Conservation (phyloP, 2,888 invertebrate species). For the Acanthococcus lagerstroemiae region DNA sequence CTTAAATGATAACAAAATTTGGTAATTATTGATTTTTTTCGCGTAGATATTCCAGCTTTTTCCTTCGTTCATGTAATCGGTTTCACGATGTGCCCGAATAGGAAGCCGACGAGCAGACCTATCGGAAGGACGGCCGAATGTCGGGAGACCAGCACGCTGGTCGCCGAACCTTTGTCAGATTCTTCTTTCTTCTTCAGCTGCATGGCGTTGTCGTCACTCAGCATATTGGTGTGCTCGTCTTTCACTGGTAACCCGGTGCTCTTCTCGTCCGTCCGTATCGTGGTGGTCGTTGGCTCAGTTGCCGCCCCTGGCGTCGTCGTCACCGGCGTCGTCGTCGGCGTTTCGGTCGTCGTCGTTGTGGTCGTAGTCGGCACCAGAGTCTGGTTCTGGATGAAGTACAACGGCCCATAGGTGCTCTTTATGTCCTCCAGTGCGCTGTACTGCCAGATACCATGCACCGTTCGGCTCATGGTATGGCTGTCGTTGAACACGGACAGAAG, state of each 20-base stretch:
- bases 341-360: conserved; percentile 37
- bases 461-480: conserved; percentile 49
- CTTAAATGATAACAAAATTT: conserved; percentile 19
- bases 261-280: background rate
- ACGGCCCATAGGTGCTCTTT: conserved; percentile 59
- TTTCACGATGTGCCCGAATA: background rate
- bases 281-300: background rate
- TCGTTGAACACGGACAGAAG: conserved; percentile 60
- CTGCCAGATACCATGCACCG: conserved; percentile 52
- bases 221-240: conserved; percentile 16
- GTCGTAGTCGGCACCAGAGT: conserved; percentile 55
- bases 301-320: conserved; percentile 36
- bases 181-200: conserved; percentile 15
- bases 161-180: background rate
- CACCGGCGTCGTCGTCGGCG: conserved; percentile 40
- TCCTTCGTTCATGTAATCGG: no score
- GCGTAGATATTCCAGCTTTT: no score
- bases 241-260: conserved; percentile 1
- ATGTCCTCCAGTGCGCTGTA: conserved; percentile 61
- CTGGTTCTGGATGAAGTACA: conserved; percentile 64
- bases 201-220: conserved; percentile 12
- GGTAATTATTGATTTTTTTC: conserved; percentile 5
- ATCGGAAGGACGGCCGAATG: background rate
- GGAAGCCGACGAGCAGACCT: background rate
- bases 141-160: background rate